These are phyloP conservation scores for Cassiopea andromeda DNA, from an alignment of 30 jellyfish, hydroid and myxozoan species.

Conservation along the genomic window DNA sequence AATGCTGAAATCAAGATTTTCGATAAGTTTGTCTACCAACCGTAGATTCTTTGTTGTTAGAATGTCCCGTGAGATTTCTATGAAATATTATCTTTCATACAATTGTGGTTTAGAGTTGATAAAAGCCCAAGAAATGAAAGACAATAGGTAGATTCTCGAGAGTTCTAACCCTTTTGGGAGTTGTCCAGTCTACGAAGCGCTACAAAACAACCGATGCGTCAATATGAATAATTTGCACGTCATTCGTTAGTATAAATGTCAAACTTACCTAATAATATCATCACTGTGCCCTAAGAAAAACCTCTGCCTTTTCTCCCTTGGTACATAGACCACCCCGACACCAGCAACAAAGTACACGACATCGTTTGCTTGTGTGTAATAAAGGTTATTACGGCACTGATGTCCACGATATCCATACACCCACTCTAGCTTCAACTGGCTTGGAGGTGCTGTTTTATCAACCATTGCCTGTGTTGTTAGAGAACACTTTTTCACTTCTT, in stretches of 20 bases:
- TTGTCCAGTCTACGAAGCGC: too few species aligned
- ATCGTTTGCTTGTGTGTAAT: slow-evolving; percentile 73
- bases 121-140: background rate
- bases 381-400: slow-evolving; percentile 96
- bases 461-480: slow-evolving; percentile 48
- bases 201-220: too few species aligned
- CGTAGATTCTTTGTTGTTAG: too few species aligned
- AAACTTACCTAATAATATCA: slow-evolving; percentile 86
- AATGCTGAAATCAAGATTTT: too few species aligned
- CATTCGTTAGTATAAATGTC: background rate
- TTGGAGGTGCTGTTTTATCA: slow-evolving; percentile 91
- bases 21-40: too few species aligned
- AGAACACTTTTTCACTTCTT: background rate
- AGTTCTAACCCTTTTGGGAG: background rate
- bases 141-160: background rate
- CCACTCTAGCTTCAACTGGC: slow-evolving; percentile 91
- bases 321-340: slow-evolving; percentile 90
- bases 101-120: too few species aligned
- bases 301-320: slow-evolving; percentile 75
- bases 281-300: slow-evolving; percentile 95
- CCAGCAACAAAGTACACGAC: slow-evolving; percentile 98
- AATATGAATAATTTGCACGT: too few species aligned
- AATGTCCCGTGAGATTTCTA: too few species aligned
- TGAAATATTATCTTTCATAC: too few species aligned
- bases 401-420: slow-evolving; percentile 99